Conservation (phyloP, 1,140 invertebrate genomes). For the Carposina sasakii region DNA sequence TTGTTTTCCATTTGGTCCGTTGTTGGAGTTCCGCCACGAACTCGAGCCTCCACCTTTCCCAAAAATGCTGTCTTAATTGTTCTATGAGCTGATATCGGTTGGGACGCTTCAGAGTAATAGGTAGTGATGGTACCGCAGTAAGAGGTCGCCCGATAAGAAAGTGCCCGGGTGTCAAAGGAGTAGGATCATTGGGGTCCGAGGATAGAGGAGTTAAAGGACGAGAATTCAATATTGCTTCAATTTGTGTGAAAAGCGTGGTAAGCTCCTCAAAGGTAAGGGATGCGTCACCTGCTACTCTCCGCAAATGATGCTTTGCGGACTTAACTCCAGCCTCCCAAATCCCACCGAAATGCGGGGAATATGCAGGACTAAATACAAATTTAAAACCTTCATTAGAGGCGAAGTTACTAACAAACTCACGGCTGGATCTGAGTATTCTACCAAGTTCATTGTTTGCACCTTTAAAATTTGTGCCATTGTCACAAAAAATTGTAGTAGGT, state of each 20-base stretch:
- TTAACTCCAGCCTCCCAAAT: constrained; percentile 1
- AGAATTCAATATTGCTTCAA: constrained; percentile 20
- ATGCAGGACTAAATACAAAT: constrained; percentile 2
- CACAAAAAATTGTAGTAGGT: constrained; percentile 8
- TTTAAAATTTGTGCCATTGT: constrained; percentile 20
- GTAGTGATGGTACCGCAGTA: background rate
- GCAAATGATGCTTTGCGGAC: background rate
- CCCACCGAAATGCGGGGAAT: background rate
- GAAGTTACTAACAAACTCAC: background rate
- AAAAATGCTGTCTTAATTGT: background rate
- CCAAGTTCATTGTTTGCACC: constrained; percentile 1
- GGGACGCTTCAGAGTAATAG: too few species aligned
- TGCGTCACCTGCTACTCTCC: background rate
- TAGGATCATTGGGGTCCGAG: background rate
- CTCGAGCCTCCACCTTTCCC: background rate
- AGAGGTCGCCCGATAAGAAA: constrained; percentile 5
- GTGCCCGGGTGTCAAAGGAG: constrained; percentile 4
- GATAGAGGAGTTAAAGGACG: constrained; percentile 15
- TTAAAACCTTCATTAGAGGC: background rate
- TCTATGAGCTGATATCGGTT: background rate
- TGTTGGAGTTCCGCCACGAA: background rate
- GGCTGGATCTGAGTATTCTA: background rate
- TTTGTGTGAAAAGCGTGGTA: constrained; percentile 9
- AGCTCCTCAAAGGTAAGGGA: constrained; percentile 15
- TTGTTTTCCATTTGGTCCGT: background rate